These are phyloP conservation scores for Sitta carolinensis DNA, from an alignment of 2,797 vertebrate genomes.

Conservation along the genomic window DNA sequence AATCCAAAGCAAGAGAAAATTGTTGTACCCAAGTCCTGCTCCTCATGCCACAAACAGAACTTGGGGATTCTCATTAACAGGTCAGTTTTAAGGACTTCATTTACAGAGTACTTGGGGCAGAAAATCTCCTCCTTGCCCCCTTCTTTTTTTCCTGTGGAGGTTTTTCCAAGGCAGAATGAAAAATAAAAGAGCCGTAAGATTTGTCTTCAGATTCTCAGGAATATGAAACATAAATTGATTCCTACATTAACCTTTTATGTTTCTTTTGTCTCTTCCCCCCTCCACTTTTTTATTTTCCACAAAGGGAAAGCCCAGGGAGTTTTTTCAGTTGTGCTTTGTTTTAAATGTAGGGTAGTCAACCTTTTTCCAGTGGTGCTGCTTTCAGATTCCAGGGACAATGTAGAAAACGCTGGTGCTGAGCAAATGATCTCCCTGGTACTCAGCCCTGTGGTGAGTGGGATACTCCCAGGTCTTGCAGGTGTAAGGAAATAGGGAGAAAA, in stretches of 20 bases:
- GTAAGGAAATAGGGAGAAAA: background rate
- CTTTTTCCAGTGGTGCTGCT: background rate
- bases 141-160: background rate
- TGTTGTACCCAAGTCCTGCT: background rate
- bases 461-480: background rate
- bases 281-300: background rate
- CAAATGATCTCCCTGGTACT: background rate
- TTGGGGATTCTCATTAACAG: background rate
- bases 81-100: background rate
- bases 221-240: background rate
- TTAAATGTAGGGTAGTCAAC: background rate
- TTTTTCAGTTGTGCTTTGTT: background rate
- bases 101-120: background rate
- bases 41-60: background rate
- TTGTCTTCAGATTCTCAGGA: background rate
- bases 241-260: background rate
- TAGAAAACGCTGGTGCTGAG: background rate
- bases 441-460: background rate
- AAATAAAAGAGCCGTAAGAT: background rate
- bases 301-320: background rate
- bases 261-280: background rate
- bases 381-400: background rate
- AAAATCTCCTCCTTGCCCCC: accelerated
- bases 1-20: background rate
- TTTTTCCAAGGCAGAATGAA: background rate